Percentiles rank a stretch among this genome's conserved stretches.
Conservation (phyloP, 2,797 vertebrate species). For the Lepus oiostolus region DNA sequence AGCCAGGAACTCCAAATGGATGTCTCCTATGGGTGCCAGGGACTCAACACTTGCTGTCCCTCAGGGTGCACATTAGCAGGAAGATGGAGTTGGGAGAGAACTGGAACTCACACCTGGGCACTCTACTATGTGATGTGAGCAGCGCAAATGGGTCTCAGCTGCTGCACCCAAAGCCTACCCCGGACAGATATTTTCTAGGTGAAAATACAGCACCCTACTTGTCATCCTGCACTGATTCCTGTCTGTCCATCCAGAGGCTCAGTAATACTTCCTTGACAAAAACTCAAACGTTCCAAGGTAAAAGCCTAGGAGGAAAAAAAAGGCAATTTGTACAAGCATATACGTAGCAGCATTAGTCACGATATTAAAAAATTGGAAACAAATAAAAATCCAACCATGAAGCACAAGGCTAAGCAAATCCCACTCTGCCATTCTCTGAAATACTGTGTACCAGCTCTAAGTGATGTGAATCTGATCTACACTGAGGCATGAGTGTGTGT, state of each 20-base stretch:
- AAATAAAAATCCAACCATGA: constrained; percentile 32
- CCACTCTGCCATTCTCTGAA: neutral
- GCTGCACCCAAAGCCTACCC: too few species aligned
- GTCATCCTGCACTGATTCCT: neutral
- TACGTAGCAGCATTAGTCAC: neutral
- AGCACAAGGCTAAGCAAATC: neutral
- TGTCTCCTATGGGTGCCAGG: too few species aligned
- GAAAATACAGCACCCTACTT: neutral
- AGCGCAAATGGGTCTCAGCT: too few species aligned
- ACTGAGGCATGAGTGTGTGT: neutral
- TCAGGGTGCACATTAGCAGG: too few species aligned
- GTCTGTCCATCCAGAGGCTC: neutral
- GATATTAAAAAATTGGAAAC: constrained; percentile 30
- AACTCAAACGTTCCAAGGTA: neutral
- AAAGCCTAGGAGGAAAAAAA: constrained; percentile 24
- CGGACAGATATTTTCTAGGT: neutral
- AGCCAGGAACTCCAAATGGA: too few species aligned
- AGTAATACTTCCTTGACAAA: constrained; percentile 18
- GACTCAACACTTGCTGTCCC: too few species aligned
- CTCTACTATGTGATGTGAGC: too few species aligned
- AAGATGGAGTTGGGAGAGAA: too few species aligned
- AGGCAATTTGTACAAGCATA: neutral
- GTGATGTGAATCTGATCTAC: neutral
- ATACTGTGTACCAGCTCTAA: neutral
- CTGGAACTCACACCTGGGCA: too few species aligned